Evolutionary conservation across 2,888 invertebrate genomes (phyloP).

Genomic region (Microplitis deprimator): DNA sequence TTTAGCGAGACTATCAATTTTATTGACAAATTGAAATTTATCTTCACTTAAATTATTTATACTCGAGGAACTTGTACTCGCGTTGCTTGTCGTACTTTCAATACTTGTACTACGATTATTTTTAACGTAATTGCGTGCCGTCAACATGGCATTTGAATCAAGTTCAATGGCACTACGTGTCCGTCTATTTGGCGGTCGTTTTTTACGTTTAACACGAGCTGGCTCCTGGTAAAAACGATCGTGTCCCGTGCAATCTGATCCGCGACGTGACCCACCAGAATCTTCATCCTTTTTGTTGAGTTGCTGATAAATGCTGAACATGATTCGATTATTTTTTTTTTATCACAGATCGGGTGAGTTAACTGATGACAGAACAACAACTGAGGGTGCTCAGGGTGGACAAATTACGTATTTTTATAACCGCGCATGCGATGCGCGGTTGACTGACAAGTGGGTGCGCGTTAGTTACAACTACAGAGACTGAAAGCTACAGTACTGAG

Average conservation of each 20-base stretch:
- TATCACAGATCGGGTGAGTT: background rate
- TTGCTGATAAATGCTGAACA: conserved; percentile 85
- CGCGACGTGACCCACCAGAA: conserved; percentile 72
- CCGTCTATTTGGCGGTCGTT: conserved; percentile 65
- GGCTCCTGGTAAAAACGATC: conserved; percentile 85
- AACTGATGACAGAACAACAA: background rate
- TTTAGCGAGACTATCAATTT: conserved; percentile 84
- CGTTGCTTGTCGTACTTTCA: conserved; percentile 78
- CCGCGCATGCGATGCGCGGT: background rate
- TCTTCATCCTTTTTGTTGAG: conserved; percentile 76
- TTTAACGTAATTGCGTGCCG: conserved; percentile 61
- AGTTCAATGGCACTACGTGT: conserved; percentile 69
- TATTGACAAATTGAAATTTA: conserved; percentile 78
- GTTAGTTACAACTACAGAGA: too few relatives aligned
- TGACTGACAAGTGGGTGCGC: background rate
- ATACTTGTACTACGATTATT: conserved; percentile 78
- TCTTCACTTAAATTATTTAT: conserved; percentile 54
- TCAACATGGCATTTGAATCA: conserved; percentile 64
- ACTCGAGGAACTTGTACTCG: conserved; percentile 73
- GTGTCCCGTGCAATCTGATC: conserved; percentile 82
- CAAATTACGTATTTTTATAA: too few relatives aligned
- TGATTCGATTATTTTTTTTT: conserved; percentile 59
- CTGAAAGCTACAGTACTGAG: too few relatives aligned
- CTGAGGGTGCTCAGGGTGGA: too few relatives aligned
- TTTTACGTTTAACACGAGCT: conserved; percentile 67